Conservation (phyloP, 2,888 invertebrate genomes). For the Ophonus ardosiacus region DNA sequence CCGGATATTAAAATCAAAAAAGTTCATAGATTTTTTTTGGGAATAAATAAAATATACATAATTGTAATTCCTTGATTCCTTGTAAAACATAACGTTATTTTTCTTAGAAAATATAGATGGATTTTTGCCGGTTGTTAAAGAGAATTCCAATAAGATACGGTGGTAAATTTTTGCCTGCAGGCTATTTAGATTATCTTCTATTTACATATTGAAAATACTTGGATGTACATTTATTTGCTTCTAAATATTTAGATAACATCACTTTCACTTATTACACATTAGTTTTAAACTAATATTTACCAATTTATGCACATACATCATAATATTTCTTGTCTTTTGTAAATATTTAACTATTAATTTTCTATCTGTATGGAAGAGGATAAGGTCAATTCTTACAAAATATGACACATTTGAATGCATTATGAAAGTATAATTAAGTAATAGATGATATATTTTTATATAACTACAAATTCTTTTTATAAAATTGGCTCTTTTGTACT, state of each 20-base stretch:
- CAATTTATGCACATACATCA: not conserved
- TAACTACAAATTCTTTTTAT: not conserved
- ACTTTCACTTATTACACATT: slow-evolving; percentile 22
- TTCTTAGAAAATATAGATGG: not conserved
- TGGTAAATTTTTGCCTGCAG: not conserved
- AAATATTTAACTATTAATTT: not conserved
- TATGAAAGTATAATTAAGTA: not conserved
- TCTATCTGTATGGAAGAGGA: not conserved
- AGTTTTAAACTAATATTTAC: not conserved
- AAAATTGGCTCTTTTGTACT: too few relatives aligned
- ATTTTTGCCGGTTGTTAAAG: not conserved
- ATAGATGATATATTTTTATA: not conserved
- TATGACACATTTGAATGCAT: not conserved
- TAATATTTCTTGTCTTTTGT: not conserved
- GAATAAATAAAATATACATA: not conserved
- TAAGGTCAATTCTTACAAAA: not conserved
- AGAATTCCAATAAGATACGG: not conserved
- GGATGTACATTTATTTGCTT: not conserved
- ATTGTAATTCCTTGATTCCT: not conserved
- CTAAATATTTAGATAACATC: slow-evolving; percentile 8
- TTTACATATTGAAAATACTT: not conserved
- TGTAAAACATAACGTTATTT: not conserved
- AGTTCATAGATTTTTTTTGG: not conserved
- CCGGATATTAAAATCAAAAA: not conserved
- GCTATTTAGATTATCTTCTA: not conserved